phyloP scores from a whole-genome alignment of 2,888 invertebrate species.

The Dryobota labecula region DNA sequence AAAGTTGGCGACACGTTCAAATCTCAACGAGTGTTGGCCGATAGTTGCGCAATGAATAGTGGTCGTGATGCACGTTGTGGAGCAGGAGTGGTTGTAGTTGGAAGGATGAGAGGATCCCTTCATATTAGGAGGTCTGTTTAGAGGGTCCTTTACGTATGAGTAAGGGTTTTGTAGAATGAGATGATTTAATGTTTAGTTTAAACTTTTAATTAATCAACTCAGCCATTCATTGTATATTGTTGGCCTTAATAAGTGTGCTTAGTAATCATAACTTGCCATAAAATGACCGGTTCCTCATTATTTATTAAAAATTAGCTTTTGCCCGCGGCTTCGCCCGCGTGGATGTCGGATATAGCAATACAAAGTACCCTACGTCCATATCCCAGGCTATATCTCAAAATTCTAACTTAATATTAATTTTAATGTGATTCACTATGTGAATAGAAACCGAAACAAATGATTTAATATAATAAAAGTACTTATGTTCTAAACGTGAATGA shows the following conservation, averaged over 20 bases:
- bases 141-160: background rate
- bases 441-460: too few species aligned
- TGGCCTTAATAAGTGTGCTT: too few species aligned
- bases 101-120: conserved; percentile 6
- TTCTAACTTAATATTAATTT: too few species aligned
- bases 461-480: too few species aligned
- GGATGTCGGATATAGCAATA: too few species aligned
- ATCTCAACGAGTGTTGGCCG: conserved; percentile 26
- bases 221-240: background rate
- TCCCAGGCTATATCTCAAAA: too few species aligned
- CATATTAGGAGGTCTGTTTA: conserved; percentile 16
- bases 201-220: conserved; percentile 13
- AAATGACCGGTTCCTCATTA: background rate
- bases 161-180: conserved; percentile 10
- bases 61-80: conserved; percentile 19
- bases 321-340: too few species aligned
- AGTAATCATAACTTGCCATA: background rate
- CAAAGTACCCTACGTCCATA: too few species aligned
- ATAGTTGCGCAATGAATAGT: conserved; percentile 34
- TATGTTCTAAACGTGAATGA: too few species aligned
- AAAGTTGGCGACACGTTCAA: conserved; percentile 20
- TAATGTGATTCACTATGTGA: too few species aligned
- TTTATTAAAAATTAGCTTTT: too few species aligned
- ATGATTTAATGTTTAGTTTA: conserved; percentile 8
- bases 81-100: conserved; percentile 6